Conservation (phyloP, 2,888 invertebrate genomes). For the Muschampia plurimacula region DNA sequence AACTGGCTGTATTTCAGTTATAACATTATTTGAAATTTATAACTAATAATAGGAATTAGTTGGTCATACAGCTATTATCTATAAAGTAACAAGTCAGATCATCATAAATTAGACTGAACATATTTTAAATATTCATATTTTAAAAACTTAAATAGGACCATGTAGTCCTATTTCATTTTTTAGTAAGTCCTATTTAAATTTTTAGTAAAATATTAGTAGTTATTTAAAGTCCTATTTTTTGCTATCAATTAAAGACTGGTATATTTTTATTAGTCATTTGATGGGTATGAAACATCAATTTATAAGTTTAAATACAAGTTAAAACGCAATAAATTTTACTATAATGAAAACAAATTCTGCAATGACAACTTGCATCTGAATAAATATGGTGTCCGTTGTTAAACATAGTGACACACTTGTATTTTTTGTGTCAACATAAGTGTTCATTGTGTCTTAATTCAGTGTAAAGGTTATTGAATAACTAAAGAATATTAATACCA, state of each 20-base stretch:
- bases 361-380: conserved; percentile 24
- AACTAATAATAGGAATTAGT: no score
- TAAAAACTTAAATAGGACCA: no score
- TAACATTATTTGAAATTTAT: no score
- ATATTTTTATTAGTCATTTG: not conserved
- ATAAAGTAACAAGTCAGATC: no score
- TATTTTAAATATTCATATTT: no score
- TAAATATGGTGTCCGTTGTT: conserved; percentile 11
- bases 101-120: no score
- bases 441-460: not conserved
- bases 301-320: not conserved
- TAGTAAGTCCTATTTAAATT: no score
- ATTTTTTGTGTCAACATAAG: not conserved
- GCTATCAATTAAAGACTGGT: not conserved
- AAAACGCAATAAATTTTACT: not conserved
- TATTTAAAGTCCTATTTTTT: no score
- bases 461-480: not conserved
- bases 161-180: no score
- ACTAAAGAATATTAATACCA: not conserved
- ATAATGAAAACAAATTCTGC: conserved; percentile 6
- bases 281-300: not conserved
- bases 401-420: conserved; percentile 9
- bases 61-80: no score
- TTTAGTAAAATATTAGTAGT: no score
- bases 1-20: no score